These are phyloP conservation scores for Notarius quadriscutis DNA, from an alignment of 2,113 vertebrate genomes.

Conservation along the genomic window DNA sequence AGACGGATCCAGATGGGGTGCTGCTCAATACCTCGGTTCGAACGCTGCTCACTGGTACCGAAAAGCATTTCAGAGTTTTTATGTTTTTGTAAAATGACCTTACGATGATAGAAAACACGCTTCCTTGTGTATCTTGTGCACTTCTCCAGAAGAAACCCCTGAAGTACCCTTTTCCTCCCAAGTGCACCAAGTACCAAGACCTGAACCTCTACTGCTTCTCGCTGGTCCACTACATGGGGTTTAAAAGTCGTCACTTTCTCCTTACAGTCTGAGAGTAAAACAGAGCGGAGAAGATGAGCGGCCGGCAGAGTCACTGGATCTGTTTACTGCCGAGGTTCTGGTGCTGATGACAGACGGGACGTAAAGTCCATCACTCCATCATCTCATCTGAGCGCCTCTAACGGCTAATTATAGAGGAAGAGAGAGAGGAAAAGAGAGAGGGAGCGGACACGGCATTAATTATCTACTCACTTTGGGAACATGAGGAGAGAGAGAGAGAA, in stretches of 20 bases:
- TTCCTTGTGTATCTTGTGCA: not conserved
- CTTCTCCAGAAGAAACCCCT: not conserved
- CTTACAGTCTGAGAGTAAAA: not conserved
- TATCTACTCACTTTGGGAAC: slow-evolving; percentile 6
- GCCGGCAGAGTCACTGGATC: not conserved
- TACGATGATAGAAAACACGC: not conserved
- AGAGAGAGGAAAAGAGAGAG: slow-evolving; percentile 2
- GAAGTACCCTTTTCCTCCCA: not conserved
- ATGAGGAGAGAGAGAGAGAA: not conserved
- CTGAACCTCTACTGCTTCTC: not conserved
- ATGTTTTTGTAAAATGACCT: not conserved
- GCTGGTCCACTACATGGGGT: not conserved
- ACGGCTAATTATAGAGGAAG: slow-evolving; percentile 62
- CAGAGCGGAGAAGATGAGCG: not conserved
- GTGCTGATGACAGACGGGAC: slow-evolving; percentile 10
- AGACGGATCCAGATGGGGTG: not conserved
- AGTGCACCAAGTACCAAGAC: not conserved
- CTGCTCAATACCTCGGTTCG: not conserved
- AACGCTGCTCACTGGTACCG: not conserved
- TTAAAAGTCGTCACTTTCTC: not conserved
- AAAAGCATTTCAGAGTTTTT: not conserved
- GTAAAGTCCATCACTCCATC: slow-evolving; percentile 50
- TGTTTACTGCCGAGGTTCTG: slow-evolving; percentile 7
- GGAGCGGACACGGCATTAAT: not conserved
- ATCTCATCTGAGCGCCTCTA: slow-evolving; percentile 57